These are phyloP conservation scores for Halictus quadricinctus DNA, from an alignment of 2,888 invertebrate genomes.

Conservation along the genomic window DNA sequence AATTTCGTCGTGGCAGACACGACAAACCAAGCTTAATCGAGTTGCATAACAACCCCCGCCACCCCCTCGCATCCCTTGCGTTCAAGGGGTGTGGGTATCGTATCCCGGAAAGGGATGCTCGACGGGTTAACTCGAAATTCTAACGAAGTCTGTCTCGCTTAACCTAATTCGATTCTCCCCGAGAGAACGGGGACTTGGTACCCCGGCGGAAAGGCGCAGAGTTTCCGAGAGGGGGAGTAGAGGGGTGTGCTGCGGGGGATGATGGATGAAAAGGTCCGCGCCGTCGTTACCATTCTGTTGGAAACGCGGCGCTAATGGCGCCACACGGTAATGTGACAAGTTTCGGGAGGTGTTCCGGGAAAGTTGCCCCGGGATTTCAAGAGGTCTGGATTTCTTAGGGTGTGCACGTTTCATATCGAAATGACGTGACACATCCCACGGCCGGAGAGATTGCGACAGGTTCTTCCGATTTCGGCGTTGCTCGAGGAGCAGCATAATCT, in stretches of 20 bases:
- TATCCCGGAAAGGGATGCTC: constrained; percentile 18
- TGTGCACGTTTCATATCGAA: background rate
- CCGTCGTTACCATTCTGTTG: background rate
- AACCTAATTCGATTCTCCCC: constrained; percentile 54
- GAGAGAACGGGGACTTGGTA: constrained; percentile 30
- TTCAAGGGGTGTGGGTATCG: constrained; percentile 12
- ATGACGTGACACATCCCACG: background rate
- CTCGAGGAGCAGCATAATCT: background rate
- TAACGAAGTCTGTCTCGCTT: constrained; percentile 56
- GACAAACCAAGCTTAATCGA: constrained; percentile 68
- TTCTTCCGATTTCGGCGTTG: background rate
- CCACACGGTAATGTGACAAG: background rate
- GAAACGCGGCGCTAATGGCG: constrained; percentile 6
- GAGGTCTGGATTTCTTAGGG: background rate
- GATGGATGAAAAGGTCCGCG: background rate
- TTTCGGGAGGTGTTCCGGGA: background rate
- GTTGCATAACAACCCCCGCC: constrained; percentile 57
- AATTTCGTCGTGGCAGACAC: constrained; percentile 44
- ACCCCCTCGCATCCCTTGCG: background rate
- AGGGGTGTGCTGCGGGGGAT: background rate
- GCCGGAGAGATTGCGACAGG: background rate
- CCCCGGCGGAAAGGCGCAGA: background rate
- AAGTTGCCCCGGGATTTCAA: background rate
- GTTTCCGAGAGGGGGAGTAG: too few species aligned
- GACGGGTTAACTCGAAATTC: constrained; percentile 49